Evolutionary conservation across 1,140 invertebrate species (phyloP).

Genomic region (Akabosia matsudoensis): DNA sequence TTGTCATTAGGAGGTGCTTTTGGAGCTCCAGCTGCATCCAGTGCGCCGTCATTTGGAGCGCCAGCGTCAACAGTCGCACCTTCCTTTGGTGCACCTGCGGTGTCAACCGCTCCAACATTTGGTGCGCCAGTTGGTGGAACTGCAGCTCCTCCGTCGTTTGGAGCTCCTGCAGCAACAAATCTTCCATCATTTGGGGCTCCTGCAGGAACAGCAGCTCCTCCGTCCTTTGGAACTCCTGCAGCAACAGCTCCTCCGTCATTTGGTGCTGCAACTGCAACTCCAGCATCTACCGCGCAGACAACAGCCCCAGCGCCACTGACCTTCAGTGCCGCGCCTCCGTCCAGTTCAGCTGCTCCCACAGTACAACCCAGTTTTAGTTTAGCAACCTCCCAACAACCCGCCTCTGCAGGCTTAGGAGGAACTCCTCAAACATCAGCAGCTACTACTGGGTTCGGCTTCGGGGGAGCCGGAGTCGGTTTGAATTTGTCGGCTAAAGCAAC

Average conservation of each 20-base stretch:
- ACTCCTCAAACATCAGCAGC: no score
- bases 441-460: no score
- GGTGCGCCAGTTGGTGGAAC: no score
- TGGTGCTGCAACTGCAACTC: not conserved
- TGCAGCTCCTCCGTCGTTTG: not conserved
- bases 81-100: no score
- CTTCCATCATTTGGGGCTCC: no score
- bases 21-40: not conserved
- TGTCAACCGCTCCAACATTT: not conserved
- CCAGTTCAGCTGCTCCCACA: not conserved
- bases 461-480: no score
- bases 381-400: not conserved
- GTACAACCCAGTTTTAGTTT: not conserved
- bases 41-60: not conserved
- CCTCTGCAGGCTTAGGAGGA: no score
- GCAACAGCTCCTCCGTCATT: not conserved
- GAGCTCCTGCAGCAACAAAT: not conserved
- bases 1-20: not conserved
- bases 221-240: not conserved
- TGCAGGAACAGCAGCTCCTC: no score
- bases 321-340: not conserved
- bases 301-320: not conserved
- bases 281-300: not conserved
- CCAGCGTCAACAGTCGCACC: not conserved
- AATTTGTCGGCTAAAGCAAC: no score